Evolutionary conservation across 2,797 vertebrate genomes (phyloP), one percentile per base, ranked within the genome.

Genomic region (Erethizon dorsatum): DNA sequence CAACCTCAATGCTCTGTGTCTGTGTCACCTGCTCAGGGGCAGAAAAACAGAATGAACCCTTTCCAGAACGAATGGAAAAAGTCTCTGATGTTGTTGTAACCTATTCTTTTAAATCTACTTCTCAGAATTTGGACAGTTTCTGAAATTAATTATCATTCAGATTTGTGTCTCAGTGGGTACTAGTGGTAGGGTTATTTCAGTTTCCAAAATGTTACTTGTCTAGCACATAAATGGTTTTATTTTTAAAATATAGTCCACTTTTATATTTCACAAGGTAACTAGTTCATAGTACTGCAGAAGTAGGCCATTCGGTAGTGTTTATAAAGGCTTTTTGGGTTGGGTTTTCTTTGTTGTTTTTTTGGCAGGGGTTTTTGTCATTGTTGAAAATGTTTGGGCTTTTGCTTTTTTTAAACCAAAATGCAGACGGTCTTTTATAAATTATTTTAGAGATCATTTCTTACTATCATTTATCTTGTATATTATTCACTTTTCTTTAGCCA

Each of bases 361-460:
- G 0, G 80, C 15, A 37, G 6, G 37, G 2, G 9, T 45, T 61
- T 83, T 63, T 61, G 37, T 83, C 59, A 61, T 41, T 52, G 93
- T 90, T 95, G 47, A 88, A 88, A 96, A 91, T 22, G 10, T 57
- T 85, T 45, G 45, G 17, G 5, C 13, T 92, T 93, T 45, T 78
- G 7, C 20, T 82, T 71, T 31, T 91, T 75, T 71, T 20, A 13
- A 93, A 65, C 17, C 57, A 79, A 92, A 47, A 88, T 88, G 20
- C 65, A 10, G 33, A 67, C 41, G 22, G 3, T 82, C 83, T 33
- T 88, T 71, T 52, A 63, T 90, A 45, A 75, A 41, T 75, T 45
- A 11, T 41, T 14, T 0, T 20, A 78, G 57, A 84, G 15, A 24
- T 71, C 41, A 10, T 11, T 92, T 90, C 73, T 91, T 88, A 33